Evolutionary conservation across 2,888 invertebrate genomes (phyloP), one percentile per base, ranked within the genome.

Genomic region (Leptopilina drosophilae): DNA sequence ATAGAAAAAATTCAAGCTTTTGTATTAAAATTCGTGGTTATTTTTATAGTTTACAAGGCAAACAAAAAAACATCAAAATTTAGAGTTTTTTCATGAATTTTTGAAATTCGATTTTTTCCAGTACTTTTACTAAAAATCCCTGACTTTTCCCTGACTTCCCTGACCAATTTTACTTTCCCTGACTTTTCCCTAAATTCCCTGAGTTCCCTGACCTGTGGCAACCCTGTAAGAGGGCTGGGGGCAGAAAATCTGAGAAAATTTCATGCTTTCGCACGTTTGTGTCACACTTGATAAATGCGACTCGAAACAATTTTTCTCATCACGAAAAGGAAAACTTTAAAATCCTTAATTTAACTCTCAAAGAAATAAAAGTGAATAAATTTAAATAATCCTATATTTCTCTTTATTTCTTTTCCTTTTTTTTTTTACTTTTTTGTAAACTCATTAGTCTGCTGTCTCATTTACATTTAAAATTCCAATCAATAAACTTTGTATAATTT

Each of bases 211-310:
- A n/a, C n/a, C n/a, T n/a, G n/a, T n/a, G n/a, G n/a, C n/a, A n/a
- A n/a, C n/a, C n/a, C n/a, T n/a, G n/a, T 20, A 20, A 20, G 20
- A 20, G 33, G 33, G 1, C 42, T 42, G 42, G 8, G 66, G 42
- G 69, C 2, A 33, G 77, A 59, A 65, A 62, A 59, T 78, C 75
- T 77, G 67, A 76, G 65, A 76, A 76, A 76, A 79, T 56, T 79
- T 75, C 56, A 67, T 80, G 78, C 76, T 78, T 69, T 9, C 56
- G 73, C 40, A 73, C 73, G 56, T 56, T 53, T 49, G 49, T 49
- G 49, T 56, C 73, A 33, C 33, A 33, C 5, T 42, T 14, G 8
- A 56, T 33, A 73, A 56, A 62, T 62, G 62, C 62, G 9, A 62
- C 20, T 15, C 14, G 15, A 59, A 59, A 14, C 15, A 7, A 4